A percentile compares a stretch with the other conserved stretches of the same genome.
Evolutionary conservation across 2,888 invertebrate species (phyloP).

Genomic region (Itoplectis maculator): DNA sequence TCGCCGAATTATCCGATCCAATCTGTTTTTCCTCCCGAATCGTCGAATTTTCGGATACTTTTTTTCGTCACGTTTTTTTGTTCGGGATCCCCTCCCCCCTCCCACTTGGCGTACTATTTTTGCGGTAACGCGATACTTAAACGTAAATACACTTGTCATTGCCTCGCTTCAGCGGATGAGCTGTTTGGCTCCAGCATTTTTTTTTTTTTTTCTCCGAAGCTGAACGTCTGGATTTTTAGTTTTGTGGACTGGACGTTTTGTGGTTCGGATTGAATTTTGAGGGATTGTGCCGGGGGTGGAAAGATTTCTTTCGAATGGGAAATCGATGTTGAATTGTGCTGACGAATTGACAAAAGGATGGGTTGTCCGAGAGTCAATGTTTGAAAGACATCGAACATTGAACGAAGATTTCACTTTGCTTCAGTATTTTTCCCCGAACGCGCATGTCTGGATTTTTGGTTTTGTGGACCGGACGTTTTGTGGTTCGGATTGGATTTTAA

Average conservation of each 20-base stretch:
- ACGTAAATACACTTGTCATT: conserved; percentile 19
- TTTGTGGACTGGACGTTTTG: no score
- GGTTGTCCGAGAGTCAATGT: no score
- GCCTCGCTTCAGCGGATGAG: not conserved
- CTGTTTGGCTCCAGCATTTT: not conserved
- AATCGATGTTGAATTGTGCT: not conserved
- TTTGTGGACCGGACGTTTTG: no score
- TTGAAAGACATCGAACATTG: no score
- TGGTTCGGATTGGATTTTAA: no score
- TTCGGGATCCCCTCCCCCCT: no score
- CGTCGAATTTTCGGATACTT: not conserved
- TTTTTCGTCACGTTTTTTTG: no score
- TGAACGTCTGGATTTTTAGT: no score
- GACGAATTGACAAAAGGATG: not conserved
- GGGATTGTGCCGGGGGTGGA: no score
- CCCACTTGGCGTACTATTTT: not conserved
- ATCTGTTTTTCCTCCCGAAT: no score
- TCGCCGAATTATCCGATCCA: conserved; percentile 47
- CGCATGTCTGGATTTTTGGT: no score
- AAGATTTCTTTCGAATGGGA: not conserved
- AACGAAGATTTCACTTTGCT: not conserved
- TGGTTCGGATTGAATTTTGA: no score
- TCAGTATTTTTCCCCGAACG: not conserved
- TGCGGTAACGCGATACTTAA: conserved; percentile 18
- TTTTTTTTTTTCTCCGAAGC: not conserved